These are phyloP conservation scores for Proterorhinus semilunaris DNA, from an alignment of 2,113 vertebrate genomes.

Conservation along the genomic window DNA sequence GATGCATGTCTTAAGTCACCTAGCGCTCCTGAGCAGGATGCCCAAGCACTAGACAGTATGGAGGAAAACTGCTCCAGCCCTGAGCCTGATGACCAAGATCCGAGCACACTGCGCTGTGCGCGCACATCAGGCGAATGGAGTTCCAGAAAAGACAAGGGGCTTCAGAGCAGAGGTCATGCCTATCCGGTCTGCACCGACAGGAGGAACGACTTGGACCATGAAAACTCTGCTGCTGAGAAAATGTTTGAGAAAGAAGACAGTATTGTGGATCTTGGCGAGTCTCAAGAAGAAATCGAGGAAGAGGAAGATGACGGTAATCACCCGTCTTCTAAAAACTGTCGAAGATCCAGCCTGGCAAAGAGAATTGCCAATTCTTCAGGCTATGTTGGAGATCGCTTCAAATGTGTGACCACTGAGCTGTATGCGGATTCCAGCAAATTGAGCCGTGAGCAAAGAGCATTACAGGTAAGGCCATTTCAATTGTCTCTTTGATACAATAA, in stretches of 20 bases:
- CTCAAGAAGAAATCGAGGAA: conserved; percentile 69
- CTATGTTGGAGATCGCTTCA: conserved; percentile 98
- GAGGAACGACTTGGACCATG: conserved; percentile 41
- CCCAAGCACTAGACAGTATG: conserved; percentile 44
- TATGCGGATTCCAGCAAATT: conserved; percentile 98
- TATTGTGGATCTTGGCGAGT: conserved; percentile 70
- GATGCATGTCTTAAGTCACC: conserved; percentile 38
- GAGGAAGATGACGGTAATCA: conserved; percentile 69
- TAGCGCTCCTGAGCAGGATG: conserved; percentile 20
- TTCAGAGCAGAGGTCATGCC: conserved; percentile 25
- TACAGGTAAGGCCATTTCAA: conserved; percentile 88
- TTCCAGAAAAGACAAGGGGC: conserved; percentile 58
- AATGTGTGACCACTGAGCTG: conserved; percentile 96
- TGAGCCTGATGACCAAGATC: conserved; percentile 64
- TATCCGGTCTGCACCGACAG: conserved; percentile 46
- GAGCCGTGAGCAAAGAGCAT: conserved; percentile 94
- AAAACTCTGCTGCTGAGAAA: conserved; percentile 15
- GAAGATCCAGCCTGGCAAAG: conserved; percentile 84
- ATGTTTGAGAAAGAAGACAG: conserved; percentile 63
- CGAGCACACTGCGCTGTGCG: conserved; percentile 73
- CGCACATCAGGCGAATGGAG: conserved; percentile 71
- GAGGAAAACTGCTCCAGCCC: conserved; percentile 53
- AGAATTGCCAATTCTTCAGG: conserved; percentile 96
- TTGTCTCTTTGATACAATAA: conserved; percentile 21
- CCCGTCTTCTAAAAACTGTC: conserved; percentile 78